Evolutionary conservation across 2,888 invertebrate genomes (phyloP).

Genomic region (Melikaiella ostensackeni): DNA sequence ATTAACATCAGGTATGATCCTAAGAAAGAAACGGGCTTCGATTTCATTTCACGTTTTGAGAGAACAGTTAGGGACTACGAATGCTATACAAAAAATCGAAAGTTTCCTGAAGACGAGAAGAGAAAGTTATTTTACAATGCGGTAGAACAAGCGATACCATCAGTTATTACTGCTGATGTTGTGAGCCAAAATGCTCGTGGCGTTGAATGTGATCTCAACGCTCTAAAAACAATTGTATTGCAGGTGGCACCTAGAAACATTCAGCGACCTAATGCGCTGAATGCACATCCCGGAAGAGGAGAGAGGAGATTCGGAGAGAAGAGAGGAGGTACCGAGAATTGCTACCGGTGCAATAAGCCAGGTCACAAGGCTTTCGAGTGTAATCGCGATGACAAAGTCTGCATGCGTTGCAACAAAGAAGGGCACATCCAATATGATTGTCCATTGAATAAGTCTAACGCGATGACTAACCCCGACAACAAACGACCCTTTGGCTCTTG

Average conservation of each 20-base stretch:
- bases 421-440: neutral
- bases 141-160: neutral
- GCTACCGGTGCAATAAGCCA: neutral
- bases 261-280: rapidly evolving
- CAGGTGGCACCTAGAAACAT: neutral
- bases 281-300: neutral
- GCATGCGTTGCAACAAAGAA: neutral
- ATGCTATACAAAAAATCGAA: neutral
- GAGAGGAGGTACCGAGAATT: neutral
- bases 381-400: neutral
- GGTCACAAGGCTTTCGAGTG: neutral
- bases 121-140: neutral
- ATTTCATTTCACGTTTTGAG: neutral
- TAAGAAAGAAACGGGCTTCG: neutral
- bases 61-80: neutral
- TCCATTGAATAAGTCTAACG: neutral
- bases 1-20: neutral
- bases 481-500: neutral
- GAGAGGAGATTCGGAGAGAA: neutral
- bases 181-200: neutral
- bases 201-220: neutral
- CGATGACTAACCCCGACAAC: neutral
- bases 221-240: neutral
- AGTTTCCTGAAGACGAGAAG: neutral
- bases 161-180: neutral